Base-by-base conservation (phyloP, 2,113 vertebrate species). In the Oncorhynchus tshawytscha region DNA sequence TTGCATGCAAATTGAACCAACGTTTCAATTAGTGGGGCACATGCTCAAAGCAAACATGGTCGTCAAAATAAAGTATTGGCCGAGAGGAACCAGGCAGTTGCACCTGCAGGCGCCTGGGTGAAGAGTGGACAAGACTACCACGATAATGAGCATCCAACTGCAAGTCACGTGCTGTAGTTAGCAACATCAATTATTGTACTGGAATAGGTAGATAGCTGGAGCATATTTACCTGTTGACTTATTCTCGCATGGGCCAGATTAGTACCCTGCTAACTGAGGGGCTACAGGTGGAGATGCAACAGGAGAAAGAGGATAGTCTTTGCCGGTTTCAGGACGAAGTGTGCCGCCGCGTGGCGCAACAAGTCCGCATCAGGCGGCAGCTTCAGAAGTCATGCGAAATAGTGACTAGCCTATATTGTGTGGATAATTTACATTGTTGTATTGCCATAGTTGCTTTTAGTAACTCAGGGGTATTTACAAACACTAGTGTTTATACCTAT, bases 71-170 rank as follows among this genome's bases (percentile, higher is more conserved):
- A 75, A 0, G 92, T 93, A 73, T 87, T 98, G 84, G 96, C 95
- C 0, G 92, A 94, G 89, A 94, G 96, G 90, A 96, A 90, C 88
- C 93, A 81, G 77, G 79, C 87, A 0, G 84, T 95, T 29, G 91
- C 80, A 0, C 88, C 96, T 0, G 95, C 96, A 54, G 95, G 94
- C 1, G 94, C 79, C 4, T 98, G 96, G 97, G 96, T 98, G 86
- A 96, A 98, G 71, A 82, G 83, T 0, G 94, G 90, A 25, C 79
- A 77, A 0, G 89, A 91, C 0, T 31, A 85, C 22, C 34, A 29
- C n/a, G 80, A 88, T 11, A 78, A 91, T 25, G 80, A 88, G 12
- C 79, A 91, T 31, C 92, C 93, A 0, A 71, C 51, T 68, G 93
- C 94, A 8, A 8, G 7, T 39, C 34, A 78, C 90, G 89, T 79